These are phyloP conservation scores for Gastrophryne carolinensis DNA, from an alignment of 2,797 vertebrate species.

Conservation along the genomic window DNA sequence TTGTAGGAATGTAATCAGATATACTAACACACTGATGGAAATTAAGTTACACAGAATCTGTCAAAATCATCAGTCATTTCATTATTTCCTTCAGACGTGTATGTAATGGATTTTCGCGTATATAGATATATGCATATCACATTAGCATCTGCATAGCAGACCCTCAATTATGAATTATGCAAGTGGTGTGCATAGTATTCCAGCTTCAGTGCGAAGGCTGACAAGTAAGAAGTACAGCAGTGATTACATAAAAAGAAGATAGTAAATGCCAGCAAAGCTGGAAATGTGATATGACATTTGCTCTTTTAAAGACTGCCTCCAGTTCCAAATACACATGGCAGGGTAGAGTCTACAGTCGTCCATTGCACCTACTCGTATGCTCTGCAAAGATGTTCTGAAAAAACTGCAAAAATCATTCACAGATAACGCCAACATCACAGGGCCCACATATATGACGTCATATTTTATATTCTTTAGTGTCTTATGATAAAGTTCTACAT, in stretches of 20 bases:
- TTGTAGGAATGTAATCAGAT: not conserved
- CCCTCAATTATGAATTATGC: slow-evolving; percentile 41
- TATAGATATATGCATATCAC: slow-evolving; percentile 28
- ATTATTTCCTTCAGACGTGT: slow-evolving; percentile 22
- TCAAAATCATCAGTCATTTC: slow-evolving; percentile 11
- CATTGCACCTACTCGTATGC: not conserved
- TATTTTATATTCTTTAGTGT: no score
- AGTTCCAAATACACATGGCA: not conserved
- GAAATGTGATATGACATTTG: not conserved
- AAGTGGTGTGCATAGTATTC: slow-evolving; percentile 21
- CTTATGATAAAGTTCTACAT: no score
- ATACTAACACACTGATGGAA: not conserved
- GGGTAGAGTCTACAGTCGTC: not conserved
- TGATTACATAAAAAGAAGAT: slow-evolving; percentile 12
- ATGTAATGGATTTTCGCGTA: slow-evolving; percentile 25
- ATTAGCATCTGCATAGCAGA: slow-evolving; percentile 30
- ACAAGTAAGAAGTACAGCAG: slow-evolving; percentile 5
- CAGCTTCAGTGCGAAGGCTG: slow-evolving; percentile 14
- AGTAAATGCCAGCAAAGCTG: not conserved
- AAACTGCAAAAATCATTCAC: no score
- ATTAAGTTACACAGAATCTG: slow-evolving; percentile 2
- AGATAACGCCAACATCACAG: no score
- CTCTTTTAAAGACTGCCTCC: not conserved
- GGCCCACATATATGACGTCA: no score
- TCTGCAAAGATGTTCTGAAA: no score